Evolutionary conservation across 2,113 vertebrate species (phyloP).

Genomic region (Brachionichthys hirsutus): DNA sequence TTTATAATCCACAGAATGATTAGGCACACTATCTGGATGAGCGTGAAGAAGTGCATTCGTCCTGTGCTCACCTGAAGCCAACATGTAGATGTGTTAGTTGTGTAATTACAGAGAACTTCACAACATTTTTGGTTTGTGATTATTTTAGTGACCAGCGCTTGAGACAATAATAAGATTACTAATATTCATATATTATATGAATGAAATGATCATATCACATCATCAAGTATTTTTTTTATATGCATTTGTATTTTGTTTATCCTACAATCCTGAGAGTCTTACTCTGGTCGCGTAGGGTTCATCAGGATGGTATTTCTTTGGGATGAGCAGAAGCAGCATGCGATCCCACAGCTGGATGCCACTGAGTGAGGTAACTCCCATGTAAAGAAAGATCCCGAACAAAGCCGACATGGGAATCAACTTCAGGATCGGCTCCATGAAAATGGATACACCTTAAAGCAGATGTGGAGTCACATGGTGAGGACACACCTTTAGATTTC

Average conservation of each 20-base stretch:
- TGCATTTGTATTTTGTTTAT: not conserved
- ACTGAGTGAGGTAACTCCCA: constrained; percentile 95
- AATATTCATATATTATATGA: too few relatives aligned
- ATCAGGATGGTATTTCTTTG: constrained; percentile 89
- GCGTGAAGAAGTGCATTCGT: constrained; percentile 92
- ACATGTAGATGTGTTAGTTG: constrained; percentile 16
- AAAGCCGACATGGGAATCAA: constrained; percentile 89
- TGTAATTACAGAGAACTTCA: not conserved
- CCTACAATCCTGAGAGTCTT: constrained; percentile 23
- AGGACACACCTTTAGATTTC: not conserved
- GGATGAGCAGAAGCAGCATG: constrained; percentile 86
- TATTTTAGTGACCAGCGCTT: not conserved
- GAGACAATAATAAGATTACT: too few relatives aligned
- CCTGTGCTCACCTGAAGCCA: constrained; percentile 86
- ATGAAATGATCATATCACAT: too few relatives aligned
- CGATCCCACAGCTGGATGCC: constrained; percentile 96
- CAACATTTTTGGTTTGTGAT: not conserved
- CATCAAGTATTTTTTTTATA: too few relatives aligned
- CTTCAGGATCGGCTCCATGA: constrained; percentile 93
- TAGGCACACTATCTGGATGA: constrained; percentile 84
- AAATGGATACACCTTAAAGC: constrained; percentile 87
- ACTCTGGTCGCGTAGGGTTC: constrained; percentile 87
- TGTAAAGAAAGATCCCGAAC: constrained; percentile 98
- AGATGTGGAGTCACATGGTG: constrained; percentile 6
- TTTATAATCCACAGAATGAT: constrained; percentile 86